Evolutionary conservation across 2,888 invertebrate species (phyloP).

Genomic region (Notocelia uddmanniana): DNA sequence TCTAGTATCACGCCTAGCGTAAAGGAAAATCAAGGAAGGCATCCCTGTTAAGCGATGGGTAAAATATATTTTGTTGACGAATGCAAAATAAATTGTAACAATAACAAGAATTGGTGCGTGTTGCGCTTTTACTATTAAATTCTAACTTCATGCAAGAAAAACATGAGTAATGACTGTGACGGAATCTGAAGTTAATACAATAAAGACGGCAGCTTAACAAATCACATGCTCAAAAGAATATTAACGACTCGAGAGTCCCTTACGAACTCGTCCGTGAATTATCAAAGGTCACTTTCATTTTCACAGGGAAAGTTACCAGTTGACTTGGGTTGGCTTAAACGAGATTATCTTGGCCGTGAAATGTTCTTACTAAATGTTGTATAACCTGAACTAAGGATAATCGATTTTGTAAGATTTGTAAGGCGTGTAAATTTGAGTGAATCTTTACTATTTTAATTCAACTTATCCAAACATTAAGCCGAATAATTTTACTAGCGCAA

Average conservation of each 20-base stretch:
- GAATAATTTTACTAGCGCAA: background rate
- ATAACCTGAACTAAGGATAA: constrained; percentile 25
- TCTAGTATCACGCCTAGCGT: background rate
- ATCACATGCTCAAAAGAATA: background rate
- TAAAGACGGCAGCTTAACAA: background rate
- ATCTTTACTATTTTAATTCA: background rate
- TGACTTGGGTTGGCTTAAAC: constrained; percentile 17
- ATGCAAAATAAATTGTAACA: too few species aligned
- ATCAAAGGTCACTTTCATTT: constrained; percentile 42
- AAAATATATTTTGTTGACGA: too few species aligned
- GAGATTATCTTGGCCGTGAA: constrained; percentile 40
- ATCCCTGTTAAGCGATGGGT: too few species aligned
- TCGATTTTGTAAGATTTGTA: constrained; percentile 18
- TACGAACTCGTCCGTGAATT: constrained; percentile 15
- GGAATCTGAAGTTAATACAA: background rate
- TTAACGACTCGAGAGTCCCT: background rate
- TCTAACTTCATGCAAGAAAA: background rate
- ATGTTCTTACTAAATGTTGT: constrained; percentile 27
- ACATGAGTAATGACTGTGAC: background rate
- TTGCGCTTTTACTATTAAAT: background rate
- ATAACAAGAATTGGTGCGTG: background rate
- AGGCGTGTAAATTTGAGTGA: constrained; percentile 14
- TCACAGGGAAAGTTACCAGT: constrained; percentile 38
- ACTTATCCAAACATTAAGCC: too few species aligned
- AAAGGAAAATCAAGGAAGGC: too few species aligned